phyloP scores from a whole-genome alignment of 2,113 vertebrate genomes.

The Chinchilla lanigera region DNA sequence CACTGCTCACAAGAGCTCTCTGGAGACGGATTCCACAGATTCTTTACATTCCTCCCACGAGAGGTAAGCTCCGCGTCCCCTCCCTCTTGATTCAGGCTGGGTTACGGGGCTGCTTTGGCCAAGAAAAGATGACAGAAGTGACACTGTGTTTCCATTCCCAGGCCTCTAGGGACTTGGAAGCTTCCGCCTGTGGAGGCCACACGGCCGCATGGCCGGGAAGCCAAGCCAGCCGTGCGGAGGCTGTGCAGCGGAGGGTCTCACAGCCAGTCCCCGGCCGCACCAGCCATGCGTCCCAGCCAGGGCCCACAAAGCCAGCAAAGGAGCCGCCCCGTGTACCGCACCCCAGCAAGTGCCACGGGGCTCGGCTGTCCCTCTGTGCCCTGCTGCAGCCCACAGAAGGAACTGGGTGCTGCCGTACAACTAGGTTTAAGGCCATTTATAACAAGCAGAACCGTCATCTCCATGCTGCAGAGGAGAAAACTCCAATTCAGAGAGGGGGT shows the following conservation, averaged over 20 bases:
- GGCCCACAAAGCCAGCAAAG: background rate
- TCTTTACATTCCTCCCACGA: background rate
- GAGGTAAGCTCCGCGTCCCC: background rate
- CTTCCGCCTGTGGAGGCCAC: background rate
- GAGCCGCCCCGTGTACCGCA: background rate
- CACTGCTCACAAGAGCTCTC: background rate
- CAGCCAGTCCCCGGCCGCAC: background rate
- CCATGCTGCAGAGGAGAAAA: background rate
- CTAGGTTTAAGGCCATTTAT: background rate
- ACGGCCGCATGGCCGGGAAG: background rate
- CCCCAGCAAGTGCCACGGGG: rapidly evolving
- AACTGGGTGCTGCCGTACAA: rapidly evolving
- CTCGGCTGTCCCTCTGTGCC: background rate
- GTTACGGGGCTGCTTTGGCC: background rate
- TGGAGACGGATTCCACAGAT: background rate
- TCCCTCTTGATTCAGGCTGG: background rate
- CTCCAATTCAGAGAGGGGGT: background rate
- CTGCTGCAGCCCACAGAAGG: background rate
- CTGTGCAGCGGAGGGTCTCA: background rate
- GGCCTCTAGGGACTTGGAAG: background rate
- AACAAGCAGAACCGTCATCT: background rate
- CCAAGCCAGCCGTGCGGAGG: rapidly evolving
- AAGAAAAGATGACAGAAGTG: background rate
- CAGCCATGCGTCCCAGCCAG: background rate
- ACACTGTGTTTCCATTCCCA: background rate